Percentiles rank a stretch among this genome's conserved stretches.
phyloP scores from a whole-genome alignment of 30 jellyfish, hydroid and myxozoan genomes.

The Aurelia sp. region DNA sequence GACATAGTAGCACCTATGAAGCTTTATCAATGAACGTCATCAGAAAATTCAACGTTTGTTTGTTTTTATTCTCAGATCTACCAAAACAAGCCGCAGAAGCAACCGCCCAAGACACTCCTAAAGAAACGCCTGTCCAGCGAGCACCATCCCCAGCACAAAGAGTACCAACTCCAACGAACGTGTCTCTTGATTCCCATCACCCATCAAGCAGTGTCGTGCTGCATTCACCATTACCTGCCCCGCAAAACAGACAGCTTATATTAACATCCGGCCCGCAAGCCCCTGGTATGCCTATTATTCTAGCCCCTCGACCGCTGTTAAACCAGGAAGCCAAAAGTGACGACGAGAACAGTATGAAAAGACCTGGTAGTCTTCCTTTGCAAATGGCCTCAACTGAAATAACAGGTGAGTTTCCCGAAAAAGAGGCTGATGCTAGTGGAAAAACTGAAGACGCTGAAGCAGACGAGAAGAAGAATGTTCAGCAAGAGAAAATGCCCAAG shows the following conservation, averaged over 20 bases:
- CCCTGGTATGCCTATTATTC: constrained; percentile 78
- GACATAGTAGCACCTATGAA: no score
- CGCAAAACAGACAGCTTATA: constrained; percentile 44
- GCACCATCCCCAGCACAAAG: constrained; percentile 30
- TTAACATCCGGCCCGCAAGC: constrained; percentile 63
- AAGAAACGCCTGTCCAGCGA: neutral
- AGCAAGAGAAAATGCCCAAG: constrained; percentile 55
- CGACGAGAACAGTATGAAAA: neutral
- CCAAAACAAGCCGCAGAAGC: neutral
- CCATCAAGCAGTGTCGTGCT: constrained; percentile 57
- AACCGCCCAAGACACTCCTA: neutral
- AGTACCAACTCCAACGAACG: constrained; percentile 17
- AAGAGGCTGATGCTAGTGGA: constrained; percentile 16
- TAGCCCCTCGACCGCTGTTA: constrained; percentile 57
- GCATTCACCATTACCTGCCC: constrained; percentile 78
- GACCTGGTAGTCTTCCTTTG: constrained; percentile 39
- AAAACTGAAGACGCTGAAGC: neutral
- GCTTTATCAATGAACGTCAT: no score
- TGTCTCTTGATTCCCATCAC: constrained; percentile 54
- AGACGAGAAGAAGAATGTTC: constrained; percentile 10
- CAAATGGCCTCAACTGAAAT: constrained; percentile 51
- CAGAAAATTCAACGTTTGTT: neutral
- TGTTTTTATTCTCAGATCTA: neutral
- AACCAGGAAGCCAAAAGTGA: constrained; percentile 19
- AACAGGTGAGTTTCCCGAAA: constrained; percentile 32